Evolutionary conservation across 2,888 invertebrate genomes (phyloP).

Genomic region (Xanthorhoe spadicearia): DNA sequence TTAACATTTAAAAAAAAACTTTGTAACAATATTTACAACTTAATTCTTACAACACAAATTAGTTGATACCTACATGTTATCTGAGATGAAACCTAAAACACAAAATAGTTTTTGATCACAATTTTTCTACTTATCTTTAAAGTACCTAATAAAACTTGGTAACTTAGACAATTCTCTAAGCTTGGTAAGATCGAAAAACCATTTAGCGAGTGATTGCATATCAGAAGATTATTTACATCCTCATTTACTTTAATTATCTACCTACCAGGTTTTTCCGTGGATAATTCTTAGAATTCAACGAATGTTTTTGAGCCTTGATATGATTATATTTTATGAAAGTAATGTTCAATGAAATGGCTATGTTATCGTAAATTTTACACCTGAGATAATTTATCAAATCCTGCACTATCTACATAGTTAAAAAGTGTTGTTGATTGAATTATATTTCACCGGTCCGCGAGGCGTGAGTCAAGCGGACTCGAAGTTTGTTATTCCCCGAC

Average conservation of each 20-base stretch:
- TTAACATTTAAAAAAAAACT: no score
- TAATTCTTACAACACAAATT: no score
- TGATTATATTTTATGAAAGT: not conserved
- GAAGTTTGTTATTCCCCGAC: constrained; percentile 47
- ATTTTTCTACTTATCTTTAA: no score
- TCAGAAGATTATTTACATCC: not conserved
- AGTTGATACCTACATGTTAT: no score
- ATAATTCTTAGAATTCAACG: not conserved
- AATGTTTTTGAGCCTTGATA: not conserved
- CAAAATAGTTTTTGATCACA: not conserved
- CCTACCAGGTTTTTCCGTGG: not conserved
- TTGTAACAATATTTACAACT: no score
- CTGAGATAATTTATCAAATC: not conserved
- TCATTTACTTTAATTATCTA: not conserved
- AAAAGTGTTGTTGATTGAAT: constrained; percentile 35
- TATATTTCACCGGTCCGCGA: constrained; percentile 36
- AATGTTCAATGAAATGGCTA: not conserved
- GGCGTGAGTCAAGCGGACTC: constrained; percentile 48
- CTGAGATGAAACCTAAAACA: not conserved
- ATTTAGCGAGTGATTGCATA: not conserved
- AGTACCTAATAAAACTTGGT: no score
- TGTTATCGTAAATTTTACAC: not conserved
- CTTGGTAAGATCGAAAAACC: not conserved
- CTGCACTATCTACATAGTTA: not conserved
- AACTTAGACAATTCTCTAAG: no score